Evolutionary conservation across 1,140 invertebrate genomes (phyloP), one percentile per base, ranked within the genome.

Genomic region (Wiebesia pumilae): DNA sequence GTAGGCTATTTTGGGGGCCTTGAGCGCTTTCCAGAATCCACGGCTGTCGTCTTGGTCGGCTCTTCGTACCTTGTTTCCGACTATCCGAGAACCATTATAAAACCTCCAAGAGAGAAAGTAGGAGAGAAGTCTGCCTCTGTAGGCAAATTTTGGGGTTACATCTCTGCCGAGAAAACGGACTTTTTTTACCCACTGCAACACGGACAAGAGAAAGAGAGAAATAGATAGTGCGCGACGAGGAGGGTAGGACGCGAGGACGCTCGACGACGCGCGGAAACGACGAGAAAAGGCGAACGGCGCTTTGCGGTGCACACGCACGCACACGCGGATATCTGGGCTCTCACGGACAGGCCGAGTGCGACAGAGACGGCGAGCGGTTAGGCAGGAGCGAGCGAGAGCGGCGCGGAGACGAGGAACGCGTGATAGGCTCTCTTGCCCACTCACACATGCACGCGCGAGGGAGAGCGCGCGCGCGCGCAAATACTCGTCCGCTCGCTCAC

Each of bases 251-350:
- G 87, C 47, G 78, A 69, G 80, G 79, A 78, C 30, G 81, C 73
- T 58, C 79, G 80, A 27, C 81, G 84, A 67, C 81, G 67, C 80
- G 80, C 87, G 84, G 86, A 86, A 85, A 84, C 86, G 85, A 79
- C 85, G 87, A 58, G 79, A 81, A 81, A 81, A 81, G 79, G 79
- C 79, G 47, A 78, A 78, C 78, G 78, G 82, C 81, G 78, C 88
- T 83, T 75, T 30, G 43, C 73, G 83, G 83, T 79, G 86, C 67
- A 84, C 82, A 84, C 78, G 51, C 69, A 81, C 79, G 80, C 38
- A 73, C 40, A 51, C 75, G 35, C 35, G 0, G 3, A 35, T 54
- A 51, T 27, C 43, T 1, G 40, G 40, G 14, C 6, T 47, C 33
- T 38, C 33, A 35, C 69, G 21, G 69, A 38, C 69, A 38, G 3